A percentile compares a stretch with the other conserved stretches of the same genome.
Conservation (phyloP, 2,113 vertebrate genomes). For the Catharus minimus region DNA sequence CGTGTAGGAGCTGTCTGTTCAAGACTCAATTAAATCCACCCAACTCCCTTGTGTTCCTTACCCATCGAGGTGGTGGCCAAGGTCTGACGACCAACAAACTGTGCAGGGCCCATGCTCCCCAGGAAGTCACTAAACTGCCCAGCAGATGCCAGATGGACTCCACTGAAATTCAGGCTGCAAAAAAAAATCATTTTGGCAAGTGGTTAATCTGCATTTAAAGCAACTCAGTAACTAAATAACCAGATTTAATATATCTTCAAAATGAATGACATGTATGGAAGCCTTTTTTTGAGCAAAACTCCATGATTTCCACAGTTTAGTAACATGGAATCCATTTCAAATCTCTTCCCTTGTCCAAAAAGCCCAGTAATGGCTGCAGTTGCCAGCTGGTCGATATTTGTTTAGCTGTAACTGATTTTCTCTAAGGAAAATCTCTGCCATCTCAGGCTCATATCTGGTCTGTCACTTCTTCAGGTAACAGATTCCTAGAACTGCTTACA, state of each 20-base stretch:
- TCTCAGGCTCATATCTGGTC: neutral
- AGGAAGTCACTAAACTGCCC: constrained; percentile 96
- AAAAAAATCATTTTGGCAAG: constrained; percentile 26
- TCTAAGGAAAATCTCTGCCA: neutral
- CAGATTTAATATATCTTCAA: neutral
- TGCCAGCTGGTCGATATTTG: neutral
- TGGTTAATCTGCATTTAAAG: constrained; percentile 28
- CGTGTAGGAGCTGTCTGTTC: neutral
- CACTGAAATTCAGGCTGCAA: constrained; percentile 94
- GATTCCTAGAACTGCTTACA: neutral
- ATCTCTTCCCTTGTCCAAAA: neutral
- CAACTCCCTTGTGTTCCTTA: constrained; percentile 67
- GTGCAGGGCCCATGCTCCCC: constrained; percentile 96
- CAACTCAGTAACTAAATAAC: neutral
- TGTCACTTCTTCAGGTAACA: neutral
- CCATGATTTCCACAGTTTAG: neutral
- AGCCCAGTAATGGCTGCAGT: neutral
- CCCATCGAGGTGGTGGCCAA: constrained; percentile 97
- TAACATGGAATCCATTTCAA: neutral
- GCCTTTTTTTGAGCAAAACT: neutral
- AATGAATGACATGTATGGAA: neutral
- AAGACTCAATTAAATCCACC: neutral
- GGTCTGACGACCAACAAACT: constrained; percentile 96
- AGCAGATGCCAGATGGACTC: constrained; percentile 93
- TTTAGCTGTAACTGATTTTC: neutral